Evolutionary conservation across 2,113 vertebrate species (phyloP).

Genomic region (Protobothrops mucrosquamatus): DNA sequence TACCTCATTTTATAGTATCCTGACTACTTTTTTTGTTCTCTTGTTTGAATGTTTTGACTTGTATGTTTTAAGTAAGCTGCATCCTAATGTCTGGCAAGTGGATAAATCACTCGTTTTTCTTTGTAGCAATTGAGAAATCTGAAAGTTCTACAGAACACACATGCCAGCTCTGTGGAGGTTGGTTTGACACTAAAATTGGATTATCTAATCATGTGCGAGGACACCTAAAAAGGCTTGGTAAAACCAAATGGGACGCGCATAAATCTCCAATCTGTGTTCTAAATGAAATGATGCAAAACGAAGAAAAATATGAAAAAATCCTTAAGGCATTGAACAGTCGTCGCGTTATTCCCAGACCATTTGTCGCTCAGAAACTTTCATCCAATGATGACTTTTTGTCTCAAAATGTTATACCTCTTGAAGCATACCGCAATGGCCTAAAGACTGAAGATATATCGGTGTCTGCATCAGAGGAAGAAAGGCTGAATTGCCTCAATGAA

Average conservation of each 20-base stretch:
- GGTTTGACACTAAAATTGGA: slow-evolving; percentile 94
- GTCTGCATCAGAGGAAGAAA: slow-evolving; percentile 74
- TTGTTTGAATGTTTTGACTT: slow-evolving; percentile 12
- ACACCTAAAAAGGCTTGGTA: slow-evolving; percentile 89
- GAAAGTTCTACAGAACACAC: slow-evolving; percentile 84
- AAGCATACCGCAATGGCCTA: slow-evolving; percentile 82
- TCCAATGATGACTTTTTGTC: slow-evolving; percentile 79
- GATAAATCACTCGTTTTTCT: slow-evolving; percentile 55
- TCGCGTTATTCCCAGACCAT: slow-evolving; percentile 76
- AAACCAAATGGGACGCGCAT: slow-evolving; percentile 81
- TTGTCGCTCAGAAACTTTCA: slow-evolving; percentile 80
- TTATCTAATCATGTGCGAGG: slow-evolving; percentile 93
- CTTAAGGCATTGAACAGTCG: slow-evolving; percentile 88
- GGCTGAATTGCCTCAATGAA: slow-evolving; percentile 73
- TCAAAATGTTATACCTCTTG: slow-evolving; percentile 79
- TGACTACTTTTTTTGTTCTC: neutral
- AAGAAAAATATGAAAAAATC: slow-evolving; percentile 83
- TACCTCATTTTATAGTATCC: neutral
- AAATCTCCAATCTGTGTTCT: slow-evolving; percentile 89
- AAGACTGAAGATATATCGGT: slow-evolving; percentile 80
- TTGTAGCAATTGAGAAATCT: slow-evolving; percentile 83
- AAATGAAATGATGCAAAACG: slow-evolving; percentile 88
- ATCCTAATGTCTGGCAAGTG: slow-evolving; percentile 42
- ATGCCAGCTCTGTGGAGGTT: slow-evolving; percentile 87
- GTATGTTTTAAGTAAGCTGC: neutral